A percentile compares a stretch with the other conserved stretches of the same genome.
These are phyloP conservation scores for Drosophila suzukii DNA, from an alignment of 1,140 invertebrate genomes.

Conservation along the genomic window DNA sequence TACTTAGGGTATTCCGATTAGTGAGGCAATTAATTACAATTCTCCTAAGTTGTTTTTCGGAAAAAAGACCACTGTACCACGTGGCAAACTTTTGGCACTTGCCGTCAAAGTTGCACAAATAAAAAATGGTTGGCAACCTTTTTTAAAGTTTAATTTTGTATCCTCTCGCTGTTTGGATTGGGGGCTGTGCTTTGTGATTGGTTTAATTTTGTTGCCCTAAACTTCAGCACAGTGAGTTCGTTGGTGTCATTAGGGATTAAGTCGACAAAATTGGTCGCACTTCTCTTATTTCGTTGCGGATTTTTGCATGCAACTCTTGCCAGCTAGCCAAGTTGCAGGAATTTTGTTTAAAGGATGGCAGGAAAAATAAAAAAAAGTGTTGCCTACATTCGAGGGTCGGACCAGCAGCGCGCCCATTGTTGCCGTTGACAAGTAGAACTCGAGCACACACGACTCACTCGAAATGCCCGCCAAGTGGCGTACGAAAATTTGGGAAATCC, in stretches of 20 bases:
- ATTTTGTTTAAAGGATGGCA: slow-evolving; percentile 38
- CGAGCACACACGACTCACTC: slow-evolving; percentile 28
- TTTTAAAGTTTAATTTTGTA: slow-evolving; percentile 45
- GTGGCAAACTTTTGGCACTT: slow-evolving; percentile 54
- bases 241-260: slow-evolving; percentile 50
- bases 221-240: slow-evolving; percentile 20
- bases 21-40: neutral
- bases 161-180: slow-evolving; percentile 3
- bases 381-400: slow-evolving; percentile 57
- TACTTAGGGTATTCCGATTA: neutral
- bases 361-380: slow-evolving; percentile 44
- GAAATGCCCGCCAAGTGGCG: neutral
- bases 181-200: slow-evolving; percentile 4
- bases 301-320: slow-evolving; percentile 22
- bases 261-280: slow-evolving; percentile 37
- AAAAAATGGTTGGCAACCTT: slow-evolving; percentile 39
- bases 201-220: slow-evolving; percentile 31
- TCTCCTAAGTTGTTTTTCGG: neutral
- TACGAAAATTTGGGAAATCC: neutral
- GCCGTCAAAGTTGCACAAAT: slow-evolving; percentile 26
- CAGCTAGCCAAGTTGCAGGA: slow-evolving; percentile 29
- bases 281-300: slow-evolving; percentile 29
- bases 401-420: slow-evolving; percentile 38
- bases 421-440: slow-evolving; percentile 46
- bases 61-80: neutral